These are phyloP conservation scores for Pegea sp. DNA, from an alignment of 23 tunicate genomes.

Conservation along the genomic window DNA sequence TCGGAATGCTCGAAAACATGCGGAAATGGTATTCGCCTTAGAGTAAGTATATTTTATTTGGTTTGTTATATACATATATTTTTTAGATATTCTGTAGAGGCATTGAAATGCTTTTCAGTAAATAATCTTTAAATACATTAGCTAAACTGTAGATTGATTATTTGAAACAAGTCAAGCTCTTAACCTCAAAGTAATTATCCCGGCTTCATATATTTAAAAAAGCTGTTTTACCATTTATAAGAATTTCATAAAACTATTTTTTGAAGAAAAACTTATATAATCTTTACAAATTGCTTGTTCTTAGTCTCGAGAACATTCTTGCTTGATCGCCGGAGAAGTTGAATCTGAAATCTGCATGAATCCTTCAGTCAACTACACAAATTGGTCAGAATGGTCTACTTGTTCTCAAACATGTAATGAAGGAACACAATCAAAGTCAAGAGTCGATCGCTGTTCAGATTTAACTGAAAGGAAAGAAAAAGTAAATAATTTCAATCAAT, in stretches of 20 bases:
- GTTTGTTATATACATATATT: no score
- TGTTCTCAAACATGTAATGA: constrained; percentile 82
- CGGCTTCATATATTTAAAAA: no score
- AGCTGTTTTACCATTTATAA: no score
- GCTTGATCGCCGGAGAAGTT: constrained; percentile 10
- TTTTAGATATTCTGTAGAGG: no score
- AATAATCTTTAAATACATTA: no score
- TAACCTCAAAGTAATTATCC: no score
- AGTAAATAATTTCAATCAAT: not conserved
- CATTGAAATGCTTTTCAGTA: no score
- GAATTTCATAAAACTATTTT: no score
- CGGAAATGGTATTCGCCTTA: constrained; percentile 33
- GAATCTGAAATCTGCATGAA: constrained; percentile 51
- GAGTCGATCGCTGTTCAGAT: constrained; percentile 58
- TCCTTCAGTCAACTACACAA: constrained; percentile 20
- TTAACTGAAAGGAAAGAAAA: not conserved
- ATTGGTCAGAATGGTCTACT: constrained; percentile 80
- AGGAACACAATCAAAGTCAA: constrained; percentile 38
- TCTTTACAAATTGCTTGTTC: no score
- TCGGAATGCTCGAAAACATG: constrained; percentile 76
- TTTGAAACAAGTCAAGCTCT: no score
- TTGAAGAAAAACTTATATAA: no score
- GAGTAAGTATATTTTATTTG: constrained; percentile 6
- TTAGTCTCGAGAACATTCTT: constrained; percentile 35
- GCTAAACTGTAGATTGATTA: no score